Conservation (phyloP, 2,797 vertebrate species). For the Danio choprae region DNA sequence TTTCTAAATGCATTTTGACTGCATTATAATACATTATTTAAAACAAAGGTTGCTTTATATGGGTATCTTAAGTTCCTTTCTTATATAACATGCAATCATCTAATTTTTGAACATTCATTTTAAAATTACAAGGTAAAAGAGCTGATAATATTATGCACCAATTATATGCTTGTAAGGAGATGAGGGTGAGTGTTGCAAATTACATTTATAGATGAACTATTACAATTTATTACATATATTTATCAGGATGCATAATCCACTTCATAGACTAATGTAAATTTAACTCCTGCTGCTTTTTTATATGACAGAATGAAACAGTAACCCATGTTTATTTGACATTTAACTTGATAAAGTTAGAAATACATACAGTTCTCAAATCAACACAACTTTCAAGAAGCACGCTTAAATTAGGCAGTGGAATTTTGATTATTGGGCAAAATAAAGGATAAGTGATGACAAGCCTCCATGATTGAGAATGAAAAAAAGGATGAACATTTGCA, state of each 20-base stretch:
- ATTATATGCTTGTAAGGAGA: too few relatives aligned
- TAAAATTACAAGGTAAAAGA: too few relatives aligned
- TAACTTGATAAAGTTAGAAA: background rate
- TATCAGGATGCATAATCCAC: background rate
- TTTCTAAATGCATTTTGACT: too few relatives aligned
- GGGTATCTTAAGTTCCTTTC: too few relatives aligned
- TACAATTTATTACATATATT: background rate
- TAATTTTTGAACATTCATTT: too few relatives aligned
- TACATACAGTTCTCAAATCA: conserved; percentile 6
- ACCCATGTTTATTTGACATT: background rate
- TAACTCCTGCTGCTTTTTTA: background rate
- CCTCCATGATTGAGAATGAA: conserved; percentile 11
- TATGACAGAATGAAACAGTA: conserved; percentile 15
- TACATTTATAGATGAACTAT: background rate
- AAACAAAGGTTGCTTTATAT: too few relatives aligned
- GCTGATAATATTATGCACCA: too few relatives aligned
- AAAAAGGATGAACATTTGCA: conserved; percentile 16
- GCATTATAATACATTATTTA: too few relatives aligned
- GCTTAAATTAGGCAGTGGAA: background rate
- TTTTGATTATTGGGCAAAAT: conserved; percentile 26
- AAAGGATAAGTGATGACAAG: background rate
- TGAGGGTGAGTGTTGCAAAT: too few relatives aligned
- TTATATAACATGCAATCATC: too few relatives aligned
- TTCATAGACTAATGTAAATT: background rate
- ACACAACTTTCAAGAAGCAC: conserved; percentile 9